Base-by-base conservation (phyloP, 1,140 invertebrate genomes). In the Phymorhynchus buccinoides region DNA sequence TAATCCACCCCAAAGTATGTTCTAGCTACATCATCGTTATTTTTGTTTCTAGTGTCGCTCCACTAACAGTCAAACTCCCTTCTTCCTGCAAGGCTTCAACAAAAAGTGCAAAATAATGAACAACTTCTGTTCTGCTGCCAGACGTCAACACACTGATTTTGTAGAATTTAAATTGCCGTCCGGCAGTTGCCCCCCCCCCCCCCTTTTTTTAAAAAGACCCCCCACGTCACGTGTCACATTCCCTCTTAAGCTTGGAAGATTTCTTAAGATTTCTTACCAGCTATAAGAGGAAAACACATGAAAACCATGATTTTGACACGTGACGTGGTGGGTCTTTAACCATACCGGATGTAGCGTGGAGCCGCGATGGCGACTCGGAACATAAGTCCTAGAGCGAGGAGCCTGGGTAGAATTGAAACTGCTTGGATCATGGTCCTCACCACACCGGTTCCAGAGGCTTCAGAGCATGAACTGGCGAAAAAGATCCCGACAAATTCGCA, bases 401-500 rank as follows among this genome's bases (percentile, higher is more conserved):
- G 30, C 32, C 30, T 3, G 71, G 71, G 12, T 32, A 9, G 71
- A 35, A 73, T 73, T 73, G 71, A 73, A 73, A 35, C 32, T 39
- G 37, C 71, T 39, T 35, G 71, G 37, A 73, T 73, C 14, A 39
- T 27, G 37, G 32, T 27, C 32, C 37, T 9, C 71, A 73, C 71
- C 71, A 73, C 71, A 32, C 71, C 71, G 7, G 32, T 9, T 37
- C 37, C 18, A 35, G 32, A 37, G 32, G 71, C 71, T 39, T 73
- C 71, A 39, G 37, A 32, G 37, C 71, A 73, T 39, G 71, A 73
- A 73, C 71, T 73, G n/a, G 37, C 7, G 71, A 35, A 73, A 73
- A 73, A 35, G 32, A 73, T 73, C 71, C 71, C 37, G 71, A 39
- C 71, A 35, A 73, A 35, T 73, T 73, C 37, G 37, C 37, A n/a